Evolutionary conservation across 2,888 invertebrate genomes (phyloP).

Genomic region (Alviniconcha strummeri): DNA sequence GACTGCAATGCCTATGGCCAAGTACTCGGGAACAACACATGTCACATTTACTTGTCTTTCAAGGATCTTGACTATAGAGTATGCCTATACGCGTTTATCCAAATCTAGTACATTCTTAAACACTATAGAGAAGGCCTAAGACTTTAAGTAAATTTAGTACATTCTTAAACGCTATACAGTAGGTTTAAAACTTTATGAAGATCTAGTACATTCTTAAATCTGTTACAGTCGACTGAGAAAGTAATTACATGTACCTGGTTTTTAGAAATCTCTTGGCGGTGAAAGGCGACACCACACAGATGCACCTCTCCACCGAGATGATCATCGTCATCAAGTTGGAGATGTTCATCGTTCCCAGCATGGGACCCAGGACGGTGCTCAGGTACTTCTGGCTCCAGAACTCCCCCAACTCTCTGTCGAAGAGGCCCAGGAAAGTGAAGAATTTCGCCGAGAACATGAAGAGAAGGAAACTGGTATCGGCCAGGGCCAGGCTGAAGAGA

Average conservation of each 20-base stretch:
- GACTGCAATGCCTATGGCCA: no score
- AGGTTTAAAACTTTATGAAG: no score
- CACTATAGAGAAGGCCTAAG: no score
- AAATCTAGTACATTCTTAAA: no score
- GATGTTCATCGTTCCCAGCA: conserved; percentile 25
- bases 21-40: no score
- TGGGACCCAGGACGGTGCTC: background rate
- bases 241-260: background rate
- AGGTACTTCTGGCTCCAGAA: conserved; percentile 19
- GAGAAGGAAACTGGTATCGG: conserved; percentile 13
- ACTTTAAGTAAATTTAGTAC: no score
- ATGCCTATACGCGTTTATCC: no score
- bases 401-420: background rate
- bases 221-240: background rate
- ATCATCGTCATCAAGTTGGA: conserved; percentile 12
- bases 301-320: conserved; percentile 20
- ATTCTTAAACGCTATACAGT: no score
- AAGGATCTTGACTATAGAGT: no score
- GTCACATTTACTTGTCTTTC: no score
- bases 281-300: conserved; percentile 22
- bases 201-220: no score
- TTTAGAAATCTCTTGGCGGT: conserved; percentile 21
- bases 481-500: conserved; percentile 22
- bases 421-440: conserved; percentile 11
- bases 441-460: conserved; percentile 14